Base-by-base conservation (phyloP, 2,113 vertebrate genomes). In the Hirundichthys speculiger region DNA sequence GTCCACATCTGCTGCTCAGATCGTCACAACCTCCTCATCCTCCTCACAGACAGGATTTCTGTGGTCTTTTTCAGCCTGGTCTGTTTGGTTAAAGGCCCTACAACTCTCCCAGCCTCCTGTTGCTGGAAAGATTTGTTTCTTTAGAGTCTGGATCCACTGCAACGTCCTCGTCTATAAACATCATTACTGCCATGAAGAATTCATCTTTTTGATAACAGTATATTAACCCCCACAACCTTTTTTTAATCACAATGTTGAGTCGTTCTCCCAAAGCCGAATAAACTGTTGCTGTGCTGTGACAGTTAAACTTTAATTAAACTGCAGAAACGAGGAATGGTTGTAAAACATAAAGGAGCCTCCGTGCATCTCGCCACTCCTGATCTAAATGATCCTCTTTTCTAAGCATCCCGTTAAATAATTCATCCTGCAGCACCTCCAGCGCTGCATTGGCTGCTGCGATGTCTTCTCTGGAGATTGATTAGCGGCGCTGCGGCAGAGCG, bases 401-500 rank as follows among this genome's bases (percentile, higher is more conserved):
- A 52, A 58, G 67, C 45, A 43, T 57, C 34, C 27, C 14, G 10
- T 51, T 87, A 16, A 85, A 84, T 90, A 62, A 79, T 87, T 81
- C 75, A 90, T 74, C 16, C 24, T 13, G 22, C 52, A 5, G 43
- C 20, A 48, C 34, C 66, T 59, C 30, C 30, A 34, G 30, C 7
- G 6, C 30, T 34, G 30, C 9, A 34, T 34, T 10, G n/a, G n/a
- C 30, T 9, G 5, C 30, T 10, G 6, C 11, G 46, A 50, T 45
- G 53, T 60, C 70, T 73, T 48, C 67, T 20, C 55, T 42, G 41
- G 16, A 49, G 15, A 74, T 79, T 64, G 38, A 83, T 76, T 19
- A 21, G 39, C 40, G 43, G 49, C 16, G 13, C 57, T 62, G 53
- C 72, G 42, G 65, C 21, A 59, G 45, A 60, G 30, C 22, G 19